These are phyloP conservation scores for Myotis brandtii DNA, from an alignment of 2,113 vertebrate genomes.

Conservation along the genomic window DNA sequence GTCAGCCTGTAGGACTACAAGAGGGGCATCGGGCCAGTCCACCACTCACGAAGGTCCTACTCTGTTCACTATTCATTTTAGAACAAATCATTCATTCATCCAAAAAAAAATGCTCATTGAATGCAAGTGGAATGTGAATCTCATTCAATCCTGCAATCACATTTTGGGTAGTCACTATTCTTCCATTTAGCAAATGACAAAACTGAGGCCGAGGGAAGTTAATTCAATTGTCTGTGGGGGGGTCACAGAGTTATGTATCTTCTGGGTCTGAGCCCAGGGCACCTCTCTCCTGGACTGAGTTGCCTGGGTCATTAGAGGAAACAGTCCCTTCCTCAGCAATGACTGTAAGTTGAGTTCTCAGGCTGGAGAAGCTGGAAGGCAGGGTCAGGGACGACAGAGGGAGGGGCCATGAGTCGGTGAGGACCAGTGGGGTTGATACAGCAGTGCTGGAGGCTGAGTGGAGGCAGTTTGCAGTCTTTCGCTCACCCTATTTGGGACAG, in stretches of 20 bases:
- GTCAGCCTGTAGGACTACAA: neutral
- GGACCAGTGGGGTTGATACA: neutral
- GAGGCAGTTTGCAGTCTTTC: neutral
- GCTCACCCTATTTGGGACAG: accelerated
- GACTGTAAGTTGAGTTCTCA: neutral
- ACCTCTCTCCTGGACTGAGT: neutral
- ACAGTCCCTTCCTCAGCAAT: neutral
- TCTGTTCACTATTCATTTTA: neutral
- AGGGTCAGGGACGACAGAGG: too few relatives aligned
- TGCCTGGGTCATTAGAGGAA: neutral
- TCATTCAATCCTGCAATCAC: neutral
- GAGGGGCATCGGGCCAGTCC: neutral
- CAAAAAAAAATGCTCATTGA: neutral
- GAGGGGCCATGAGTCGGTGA: neutral
- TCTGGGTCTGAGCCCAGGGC: neutral
- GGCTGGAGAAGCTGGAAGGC: neutral
- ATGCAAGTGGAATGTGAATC: neutral
- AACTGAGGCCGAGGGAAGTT: neutral
- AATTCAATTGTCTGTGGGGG: neutral
- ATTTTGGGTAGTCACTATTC: neutral
- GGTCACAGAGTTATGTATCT: neutral
- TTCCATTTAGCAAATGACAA: neutral
- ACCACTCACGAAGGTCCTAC: neutral
- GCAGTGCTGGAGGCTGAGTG: neutral
- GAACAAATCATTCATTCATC: neutral